Evolutionary conservation across 2,888 invertebrate genomes (phyloP).

Genomic region (Apamea sordens): DNA sequence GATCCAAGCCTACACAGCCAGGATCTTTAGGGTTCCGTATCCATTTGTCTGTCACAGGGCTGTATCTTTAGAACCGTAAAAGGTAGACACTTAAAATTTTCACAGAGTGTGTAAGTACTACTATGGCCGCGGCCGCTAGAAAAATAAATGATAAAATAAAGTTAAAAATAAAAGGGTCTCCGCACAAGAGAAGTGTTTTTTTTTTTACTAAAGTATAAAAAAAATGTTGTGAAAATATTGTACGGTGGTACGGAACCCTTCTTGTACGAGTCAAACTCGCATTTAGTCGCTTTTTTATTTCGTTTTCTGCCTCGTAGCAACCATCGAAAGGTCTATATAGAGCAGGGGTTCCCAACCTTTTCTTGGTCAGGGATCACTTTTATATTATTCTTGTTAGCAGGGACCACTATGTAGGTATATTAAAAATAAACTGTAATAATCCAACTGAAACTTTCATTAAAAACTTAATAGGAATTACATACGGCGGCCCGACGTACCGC

Average conservation of each 20-base stretch:
- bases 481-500: no score
- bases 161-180: background rate
- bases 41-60: background rate
- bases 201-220: background rate
- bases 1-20: background rate
- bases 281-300: conserved; percentile 16
- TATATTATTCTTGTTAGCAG: no score
- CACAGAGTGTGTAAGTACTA: background rate
- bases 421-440: no score
- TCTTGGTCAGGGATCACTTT: no score
- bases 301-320: conserved; percentile 19
- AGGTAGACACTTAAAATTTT: background rate
- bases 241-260: background rate
- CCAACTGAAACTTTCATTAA: no score
- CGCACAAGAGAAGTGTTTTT: background rate
- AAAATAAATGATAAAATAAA: no score
- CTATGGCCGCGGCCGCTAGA: no score
- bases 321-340: conserved; percentile 21
- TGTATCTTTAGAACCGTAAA: background rate
- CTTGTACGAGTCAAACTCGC: background rate
- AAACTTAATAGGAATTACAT: no score
- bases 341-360: no score
- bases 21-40: background rate
- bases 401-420: no score
- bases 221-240: background rate